These are phyloP conservation scores for Notarius lentiginosus DNA, from an alignment of 2,113 vertebrate species.

Conservation along the genomic window DNA sequence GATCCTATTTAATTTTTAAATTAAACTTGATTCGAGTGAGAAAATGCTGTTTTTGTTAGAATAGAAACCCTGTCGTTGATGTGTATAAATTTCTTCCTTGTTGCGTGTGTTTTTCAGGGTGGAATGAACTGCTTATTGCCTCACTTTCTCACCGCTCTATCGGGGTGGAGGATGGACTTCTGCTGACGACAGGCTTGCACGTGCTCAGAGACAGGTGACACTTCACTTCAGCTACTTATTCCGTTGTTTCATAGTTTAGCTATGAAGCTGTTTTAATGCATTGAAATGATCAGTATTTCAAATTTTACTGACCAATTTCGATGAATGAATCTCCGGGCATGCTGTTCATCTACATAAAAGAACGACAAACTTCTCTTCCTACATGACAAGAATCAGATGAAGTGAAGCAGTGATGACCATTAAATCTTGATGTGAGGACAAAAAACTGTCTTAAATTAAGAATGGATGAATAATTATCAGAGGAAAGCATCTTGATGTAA, in stretches of 20 bases:
- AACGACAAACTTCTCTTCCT: background rate
- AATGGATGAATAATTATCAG: background rate
- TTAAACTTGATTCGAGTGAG: background rate
- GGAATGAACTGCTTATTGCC: constrained; percentile 91
- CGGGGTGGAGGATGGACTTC: constrained; percentile 84
- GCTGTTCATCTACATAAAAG: background rate
- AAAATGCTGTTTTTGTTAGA: background rate
- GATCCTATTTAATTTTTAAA: background rate
- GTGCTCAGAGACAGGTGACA: constrained; percentile 75
- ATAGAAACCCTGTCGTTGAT: background rate
- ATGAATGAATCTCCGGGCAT: background rate
- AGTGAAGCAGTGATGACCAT: background rate
- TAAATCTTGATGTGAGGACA: background rate
- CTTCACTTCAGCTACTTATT: background rate
- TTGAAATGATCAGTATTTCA: background rate
- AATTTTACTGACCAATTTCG: background rate
- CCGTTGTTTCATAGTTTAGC: background rate
- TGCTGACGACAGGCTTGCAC: constrained; percentile 86
- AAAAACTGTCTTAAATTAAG: background rate
- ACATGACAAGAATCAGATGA: background rate
- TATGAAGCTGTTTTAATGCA: background rate
- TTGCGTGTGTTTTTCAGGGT: constrained; percentile 68
- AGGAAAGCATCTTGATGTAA: background rate
- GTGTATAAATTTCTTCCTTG: background rate
- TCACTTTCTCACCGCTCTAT: constrained; percentile 93